Percentiles rank a stretch among this genome's conserved stretches.
phyloP scores from a whole-genome alignment of 2,888 invertebrate genomes.

The Dryomyza anilis region DNA sequence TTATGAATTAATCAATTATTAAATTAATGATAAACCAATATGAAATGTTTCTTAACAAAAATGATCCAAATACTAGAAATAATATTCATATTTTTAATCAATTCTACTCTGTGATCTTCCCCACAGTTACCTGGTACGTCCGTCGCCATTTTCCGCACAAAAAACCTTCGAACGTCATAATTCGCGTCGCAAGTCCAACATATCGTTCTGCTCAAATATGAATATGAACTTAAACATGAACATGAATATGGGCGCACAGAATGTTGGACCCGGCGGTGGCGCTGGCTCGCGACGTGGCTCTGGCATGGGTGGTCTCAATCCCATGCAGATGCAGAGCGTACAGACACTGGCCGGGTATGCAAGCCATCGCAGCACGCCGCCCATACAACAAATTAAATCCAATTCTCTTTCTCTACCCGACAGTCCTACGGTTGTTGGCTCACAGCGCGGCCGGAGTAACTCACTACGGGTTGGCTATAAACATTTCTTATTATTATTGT shows the following conservation, averaged over 20 bases:
- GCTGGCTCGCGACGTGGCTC: conserved; percentile 73
- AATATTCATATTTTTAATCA: background rate
- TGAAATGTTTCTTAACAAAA: no score
- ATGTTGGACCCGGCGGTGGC: conserved; percentile 60
- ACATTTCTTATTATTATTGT: conserved; percentile 34
- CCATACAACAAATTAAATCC: conserved; percentile 81
- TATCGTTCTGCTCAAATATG: conserved; percentile 86
- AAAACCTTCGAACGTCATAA: conserved; percentile 93
- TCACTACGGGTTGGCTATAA: conserved; percentile 73
- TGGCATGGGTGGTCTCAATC: conserved; percentile 66
- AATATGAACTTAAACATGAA: no score
- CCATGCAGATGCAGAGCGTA: conserved; percentile 61
- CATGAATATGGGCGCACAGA: conserved; percentile 70
- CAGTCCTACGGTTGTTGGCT: conserved; percentile 81
- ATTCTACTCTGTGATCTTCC: conserved; percentile 18
- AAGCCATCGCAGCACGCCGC: conserved; percentile 73
- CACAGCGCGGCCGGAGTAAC: conserved; percentile 81
- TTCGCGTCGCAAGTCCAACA: conserved; percentile 87
- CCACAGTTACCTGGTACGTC: conserved; percentile 84
- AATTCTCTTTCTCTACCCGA: conserved; percentile 89
- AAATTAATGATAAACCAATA: no score
- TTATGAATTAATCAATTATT: no score
- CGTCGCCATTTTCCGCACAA: conserved; percentile 93
- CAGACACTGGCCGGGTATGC: conserved; percentile 66
- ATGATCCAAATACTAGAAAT: background rate